Percentiles rank a stretch among this genome's conserved stretches.
phyloP scores from a whole-genome alignment of 2,888 invertebrate species.

The Automeris io region DNA sequence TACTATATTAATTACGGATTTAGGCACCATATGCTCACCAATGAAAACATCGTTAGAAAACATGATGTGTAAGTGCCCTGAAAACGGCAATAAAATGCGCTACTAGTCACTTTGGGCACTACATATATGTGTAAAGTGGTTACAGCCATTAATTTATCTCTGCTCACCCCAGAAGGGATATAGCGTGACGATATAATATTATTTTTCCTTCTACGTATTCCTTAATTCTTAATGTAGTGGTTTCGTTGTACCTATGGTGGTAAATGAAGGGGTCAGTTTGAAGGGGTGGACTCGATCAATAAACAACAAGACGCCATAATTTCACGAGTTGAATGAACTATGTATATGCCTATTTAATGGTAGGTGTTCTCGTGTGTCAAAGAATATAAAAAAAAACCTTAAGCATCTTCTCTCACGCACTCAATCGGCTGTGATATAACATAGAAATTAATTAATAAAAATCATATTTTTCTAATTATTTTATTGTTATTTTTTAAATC shows the following conservation, averaged over 20 bases:
- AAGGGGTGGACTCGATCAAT: constrained; percentile 18
- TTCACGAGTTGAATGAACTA: not conserved
- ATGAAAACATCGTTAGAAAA: too few species aligned
- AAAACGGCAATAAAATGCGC: too few species aligned
- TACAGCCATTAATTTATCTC: too few species aligned
- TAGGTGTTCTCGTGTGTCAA: not conserved
- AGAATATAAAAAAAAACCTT: not conserved
- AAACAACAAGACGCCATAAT: constrained; percentile 2
- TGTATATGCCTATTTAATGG: not conserved
- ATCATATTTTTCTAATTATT: not conserved
- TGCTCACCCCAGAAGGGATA: too few species aligned
- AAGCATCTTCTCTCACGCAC: not conserved
- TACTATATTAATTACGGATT: too few species aligned
- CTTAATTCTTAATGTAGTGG: not conserved
- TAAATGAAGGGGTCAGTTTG: constrained; percentile 2
- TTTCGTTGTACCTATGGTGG: not conserved
- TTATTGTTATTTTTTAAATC: too few species aligned
- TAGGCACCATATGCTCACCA: too few species aligned
- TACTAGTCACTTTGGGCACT: too few species aligned
- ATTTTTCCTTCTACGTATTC: too few species aligned
- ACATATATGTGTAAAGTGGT: too few species aligned
- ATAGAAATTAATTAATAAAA: not conserved
- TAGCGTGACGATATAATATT: too few species aligned
- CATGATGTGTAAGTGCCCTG: too few species aligned
- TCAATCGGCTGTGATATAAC: not conserved